Percentiles rank a stretch among this genome's conserved stretches.
Conservation (phyloP, 2,888 invertebrate genomes). For the Aplocera efformata region DNA sequence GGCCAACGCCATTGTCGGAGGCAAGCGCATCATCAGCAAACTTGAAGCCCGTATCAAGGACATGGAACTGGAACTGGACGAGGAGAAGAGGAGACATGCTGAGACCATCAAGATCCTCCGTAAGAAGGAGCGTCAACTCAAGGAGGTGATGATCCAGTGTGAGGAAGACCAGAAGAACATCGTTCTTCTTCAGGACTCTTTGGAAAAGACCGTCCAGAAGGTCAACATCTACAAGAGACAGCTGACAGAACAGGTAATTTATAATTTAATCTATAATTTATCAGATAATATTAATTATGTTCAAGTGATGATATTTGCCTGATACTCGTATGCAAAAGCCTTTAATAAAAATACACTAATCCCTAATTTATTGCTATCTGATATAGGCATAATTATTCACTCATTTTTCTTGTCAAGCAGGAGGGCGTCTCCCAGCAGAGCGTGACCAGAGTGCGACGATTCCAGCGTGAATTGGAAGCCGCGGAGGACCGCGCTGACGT, state of each 20-base stretch:
- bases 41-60: conserved; percentile 97
- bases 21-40: conserved; percentile 98
- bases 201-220: conserved; percentile 93
- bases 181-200: conserved; percentile 92
- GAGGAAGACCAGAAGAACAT: conserved; percentile 99
- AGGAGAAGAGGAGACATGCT: conserved; percentile 97
- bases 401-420: conserved; percentile 59
- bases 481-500: conserved; percentile 98
- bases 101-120: conserved; percentile 98
- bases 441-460: conserved; percentile 97
- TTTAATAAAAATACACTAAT: no score
- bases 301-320: no score
- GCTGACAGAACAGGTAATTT: conserved; percentile 90
- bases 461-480: conserved; percentile 98
- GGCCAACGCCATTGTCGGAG: conserved; percentile 97
- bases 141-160: conserved; percentile 96
- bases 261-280: no score
- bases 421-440: conserved; percentile 96
- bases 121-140: conserved; percentile 98
- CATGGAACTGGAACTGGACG: conserved; percentile 95
- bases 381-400: no score
- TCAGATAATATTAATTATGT: no score
- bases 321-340: no score
- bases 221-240: conserved; percentile 97
- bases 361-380: no score